Evolutionary conservation across 2,113 vertebrate genomes (phyloP).

Genomic region (Caloenas nicobarica): DNA sequence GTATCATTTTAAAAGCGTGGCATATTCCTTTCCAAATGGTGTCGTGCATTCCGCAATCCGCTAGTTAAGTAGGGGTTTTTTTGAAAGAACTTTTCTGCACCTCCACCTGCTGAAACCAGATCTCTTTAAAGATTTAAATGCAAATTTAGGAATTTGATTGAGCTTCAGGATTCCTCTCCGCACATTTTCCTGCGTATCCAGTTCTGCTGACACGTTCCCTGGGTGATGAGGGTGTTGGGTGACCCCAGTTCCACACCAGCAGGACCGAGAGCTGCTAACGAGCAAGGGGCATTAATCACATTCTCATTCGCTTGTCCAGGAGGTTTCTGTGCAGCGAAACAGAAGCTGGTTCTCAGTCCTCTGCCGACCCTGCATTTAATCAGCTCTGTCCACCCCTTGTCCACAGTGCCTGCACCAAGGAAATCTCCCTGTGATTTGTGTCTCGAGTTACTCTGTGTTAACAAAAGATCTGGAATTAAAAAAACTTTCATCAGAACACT

Average conservation of each 20-base stretch:
- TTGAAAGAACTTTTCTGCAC: background rate
- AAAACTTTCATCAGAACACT: background rate
- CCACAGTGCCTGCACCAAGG: background rate
- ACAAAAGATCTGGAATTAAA: background rate
- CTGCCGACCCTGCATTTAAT: background rate
- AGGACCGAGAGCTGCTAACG: background rate
- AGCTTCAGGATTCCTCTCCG: background rate
- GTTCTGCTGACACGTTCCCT: background rate
- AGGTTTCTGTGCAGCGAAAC: background rate
- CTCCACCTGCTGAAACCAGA: background rate
- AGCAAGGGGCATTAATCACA: background rate
- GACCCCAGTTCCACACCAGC: background rate
- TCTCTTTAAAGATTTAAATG: background rate
- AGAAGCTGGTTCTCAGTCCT: background rate
- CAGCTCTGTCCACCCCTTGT: background rate
- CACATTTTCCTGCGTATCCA: background rate
- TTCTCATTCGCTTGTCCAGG: background rate
- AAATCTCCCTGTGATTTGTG: background rate
- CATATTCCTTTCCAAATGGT: background rate
- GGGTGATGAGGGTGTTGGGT: rapidly evolving
- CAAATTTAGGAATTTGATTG: background rate
- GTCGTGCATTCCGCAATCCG: background rate
- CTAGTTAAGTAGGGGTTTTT: background rate
- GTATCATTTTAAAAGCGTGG: background rate
- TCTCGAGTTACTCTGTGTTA: background rate